Base-by-base conservation (phyloP, 2,113 vertebrate species). In the Anthoscopus minutus region DNA sequence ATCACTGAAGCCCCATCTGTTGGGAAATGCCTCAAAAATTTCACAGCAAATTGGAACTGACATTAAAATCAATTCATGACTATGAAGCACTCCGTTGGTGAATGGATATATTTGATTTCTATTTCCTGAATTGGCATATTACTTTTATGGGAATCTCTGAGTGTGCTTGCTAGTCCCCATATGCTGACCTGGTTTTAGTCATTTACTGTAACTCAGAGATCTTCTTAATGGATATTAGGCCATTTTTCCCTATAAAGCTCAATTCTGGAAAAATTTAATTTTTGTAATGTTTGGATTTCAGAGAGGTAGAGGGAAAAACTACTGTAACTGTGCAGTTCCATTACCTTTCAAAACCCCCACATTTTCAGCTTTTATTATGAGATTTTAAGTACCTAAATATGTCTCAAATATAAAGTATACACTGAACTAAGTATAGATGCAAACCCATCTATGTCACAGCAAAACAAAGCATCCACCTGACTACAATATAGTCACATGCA, bases 21-120 rank as follows among this genome's bases (percentile, higher is more conserved):
- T 86, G 82, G 71, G 82, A 96, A 95, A 92, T 69, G 31, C 61
- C 72, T 95, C 90, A 86, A 93, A 96, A 92, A 95, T 78, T 81
- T 78, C 64, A 77, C 17, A 88, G 71, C 67, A 83, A 92, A 94
- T 86, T 90, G 37, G 33, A 92, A 40, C 61, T 72, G 88, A 93
- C 92, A 88, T 83, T 81, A 92, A 90, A 94, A 95, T 96, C 88
- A 93, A 93, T 95, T 74, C 31, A 70, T 62, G 51, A 64, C 67
- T 73, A 70, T 11, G 28, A 86, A 86, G 64, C 72, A 73, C 57
- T 69, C 86, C 3, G 3, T 64, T 71, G 72, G 60, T 80, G 42
- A 60, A 81, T 7, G 78, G 44, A 90, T 48, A 10, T 30, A 91
- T 92, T 92, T 60, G 45, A 92, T 91, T 95, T 81, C 45, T 91